These are phyloP conservation scores for Antigone vipio DNA, from an alignment of 2,113 vertebrate species.

Conservation along the genomic window DNA sequence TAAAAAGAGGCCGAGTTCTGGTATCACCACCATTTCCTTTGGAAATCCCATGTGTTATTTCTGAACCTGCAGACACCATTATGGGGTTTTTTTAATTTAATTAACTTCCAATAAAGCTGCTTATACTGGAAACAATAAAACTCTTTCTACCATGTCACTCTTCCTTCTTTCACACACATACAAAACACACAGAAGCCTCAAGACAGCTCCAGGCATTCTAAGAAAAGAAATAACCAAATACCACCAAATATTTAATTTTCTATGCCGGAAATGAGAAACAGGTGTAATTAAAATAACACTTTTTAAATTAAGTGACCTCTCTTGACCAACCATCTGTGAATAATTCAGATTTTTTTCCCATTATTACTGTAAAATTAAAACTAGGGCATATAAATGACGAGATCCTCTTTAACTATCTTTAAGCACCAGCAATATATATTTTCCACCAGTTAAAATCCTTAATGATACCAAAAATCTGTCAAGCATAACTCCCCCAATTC, in stretches of 20 bases:
- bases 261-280: slow-evolving; percentile 79
- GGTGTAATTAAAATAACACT: slow-evolving; percentile 85
- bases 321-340: slow-evolving; percentile 85
- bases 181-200: slow-evolving; percentile 44
- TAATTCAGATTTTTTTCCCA: slow-evolving; percentile 77
- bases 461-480: slow-evolving; percentile 84
- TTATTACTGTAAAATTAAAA: slow-evolving; percentile 85
- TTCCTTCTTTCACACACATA: slow-evolving; percentile 23
- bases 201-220: slow-evolving; percentile 65
- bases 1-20: not conserved
- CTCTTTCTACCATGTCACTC: slow-evolving; percentile 26
- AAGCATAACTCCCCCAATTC: slow-evolving; percentile 83
- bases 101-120: slow-evolving; percentile 57
- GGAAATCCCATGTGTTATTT: slow-evolving; percentile 25
- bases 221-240: slow-evolving; percentile 77
- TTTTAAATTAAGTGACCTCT: slow-evolving; percentile 87
- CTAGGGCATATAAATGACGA: slow-evolving; percentile 78
- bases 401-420: slow-evolving; percentile 84
- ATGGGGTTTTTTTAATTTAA: slow-evolving; percentile 60
- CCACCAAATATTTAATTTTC: slow-evolving; percentile 81
- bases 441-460: slow-evolving; percentile 85
- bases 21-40: not conserved
- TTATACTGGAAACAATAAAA: slow-evolving; percentile 54
- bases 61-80: slow-evolving; percentile 40
- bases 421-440: slow-evolving; percentile 85